Percentiles rank a stretch among this genome's conserved stretches.
These are phyloP conservation scores for Phoxinus phoxinus DNA, from an alignment of 2,113 vertebrate species.

Conservation along the genomic window DNA sequence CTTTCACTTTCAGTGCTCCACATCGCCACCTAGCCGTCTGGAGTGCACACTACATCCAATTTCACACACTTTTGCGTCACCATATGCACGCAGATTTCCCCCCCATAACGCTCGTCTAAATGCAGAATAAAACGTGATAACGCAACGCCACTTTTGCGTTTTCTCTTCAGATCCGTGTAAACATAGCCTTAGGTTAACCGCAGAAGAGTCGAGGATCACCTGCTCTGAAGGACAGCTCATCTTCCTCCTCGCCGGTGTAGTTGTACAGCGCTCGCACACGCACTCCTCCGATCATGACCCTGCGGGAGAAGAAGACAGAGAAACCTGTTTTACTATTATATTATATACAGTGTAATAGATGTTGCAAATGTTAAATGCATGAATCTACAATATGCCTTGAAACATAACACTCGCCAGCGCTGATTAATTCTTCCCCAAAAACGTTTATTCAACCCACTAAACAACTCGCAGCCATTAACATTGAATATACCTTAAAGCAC, in stretches of 20 bases:
- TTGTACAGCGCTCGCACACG: conserved; percentile 78
- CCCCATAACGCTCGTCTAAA: too few species aligned
- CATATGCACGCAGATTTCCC: too few species aligned
- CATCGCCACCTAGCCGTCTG: too few species aligned
- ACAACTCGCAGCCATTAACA: background rate
- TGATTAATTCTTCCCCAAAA: background rate
- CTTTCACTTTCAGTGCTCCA: too few species aligned
- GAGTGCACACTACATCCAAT: too few species aligned
- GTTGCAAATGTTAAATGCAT: too few species aligned
- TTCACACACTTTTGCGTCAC: too few species aligned
- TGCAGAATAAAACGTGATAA: too few species aligned
- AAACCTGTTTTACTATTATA: background rate
- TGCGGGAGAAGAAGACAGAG: conserved; percentile 27
- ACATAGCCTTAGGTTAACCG: too few species aligned
- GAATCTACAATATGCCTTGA: background rate
- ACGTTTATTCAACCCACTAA: background rate
- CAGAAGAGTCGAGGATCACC: conserved; percentile 60
- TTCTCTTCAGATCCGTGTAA: too few species aligned
- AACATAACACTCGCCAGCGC: background rate
- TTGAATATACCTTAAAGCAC: background rate
- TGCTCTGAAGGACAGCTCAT: conserved; percentile 81
- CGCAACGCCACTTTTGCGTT: too few species aligned
- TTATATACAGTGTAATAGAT: too few species aligned
- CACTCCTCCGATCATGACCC: conserved; percentile 81
- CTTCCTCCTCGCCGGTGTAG: conserved; percentile 75